Conservation (phyloP, 2,888 invertebrate genomes). For the Mesoligia furuncula region DNA sequence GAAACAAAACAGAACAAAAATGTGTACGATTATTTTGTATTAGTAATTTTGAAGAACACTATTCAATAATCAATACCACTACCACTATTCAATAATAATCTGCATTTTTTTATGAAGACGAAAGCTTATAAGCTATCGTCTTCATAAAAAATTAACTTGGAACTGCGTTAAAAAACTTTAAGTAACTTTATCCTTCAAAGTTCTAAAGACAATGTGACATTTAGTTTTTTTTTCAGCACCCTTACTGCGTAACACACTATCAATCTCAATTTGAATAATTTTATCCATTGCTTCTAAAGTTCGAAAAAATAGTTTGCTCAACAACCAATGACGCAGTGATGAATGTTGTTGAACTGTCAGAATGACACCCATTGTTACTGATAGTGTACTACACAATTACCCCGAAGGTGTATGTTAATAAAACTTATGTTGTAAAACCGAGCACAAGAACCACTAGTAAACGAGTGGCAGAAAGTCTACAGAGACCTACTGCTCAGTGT, state of each 20-base stretch:
- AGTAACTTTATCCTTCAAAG: constrained; percentile 3
- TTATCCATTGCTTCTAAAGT: neutral
- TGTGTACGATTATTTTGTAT: neutral
- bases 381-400: neutral
- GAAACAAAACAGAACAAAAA: too few relatives aligned
- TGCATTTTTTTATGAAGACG: too few relatives aligned
- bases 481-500: neutral
- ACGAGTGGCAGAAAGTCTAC: neutral
- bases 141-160: neutral
- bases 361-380: neutral
- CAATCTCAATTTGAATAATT: neutral
- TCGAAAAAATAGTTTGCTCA: neutral
- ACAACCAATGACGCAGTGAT: neutral
- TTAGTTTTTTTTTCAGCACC: neutral
- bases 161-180: neutral
- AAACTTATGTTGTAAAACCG: neutral
- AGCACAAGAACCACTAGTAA: constrained; percentile 9
- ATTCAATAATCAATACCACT: too few relatives aligned
- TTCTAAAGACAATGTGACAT: neutral
- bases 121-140: too few relatives aligned
- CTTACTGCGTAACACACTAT: too few relatives aligned
- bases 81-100: too few relatives aligned
- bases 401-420: neutral
- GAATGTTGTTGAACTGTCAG: neutral
- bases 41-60: too few relatives aligned